Conservation (phyloP, 2,888 invertebrate species). For the Nomada fucata region DNA sequence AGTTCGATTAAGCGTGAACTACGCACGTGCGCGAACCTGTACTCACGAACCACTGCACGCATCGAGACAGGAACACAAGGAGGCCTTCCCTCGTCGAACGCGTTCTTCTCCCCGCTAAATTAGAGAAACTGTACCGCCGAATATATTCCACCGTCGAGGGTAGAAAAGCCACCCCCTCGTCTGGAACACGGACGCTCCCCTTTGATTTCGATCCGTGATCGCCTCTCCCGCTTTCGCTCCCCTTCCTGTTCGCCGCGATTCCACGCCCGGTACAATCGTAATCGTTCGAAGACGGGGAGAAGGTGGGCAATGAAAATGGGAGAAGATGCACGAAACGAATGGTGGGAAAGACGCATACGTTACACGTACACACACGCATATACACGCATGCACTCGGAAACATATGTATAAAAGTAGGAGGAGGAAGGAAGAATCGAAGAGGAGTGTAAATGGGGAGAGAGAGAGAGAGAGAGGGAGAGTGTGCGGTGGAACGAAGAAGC, state of each 20-base stretch:
- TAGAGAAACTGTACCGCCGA: background rate
- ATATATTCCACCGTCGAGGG: slow-evolving; percentile 14
- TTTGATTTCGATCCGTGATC: slow-evolving; percentile 32
- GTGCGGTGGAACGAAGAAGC: background rate
- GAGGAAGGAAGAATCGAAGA: background rate
- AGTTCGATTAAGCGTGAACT: background rate
- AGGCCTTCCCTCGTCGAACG: slow-evolving; percentile 6
- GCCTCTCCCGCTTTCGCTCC: slow-evolving; percentile 1
- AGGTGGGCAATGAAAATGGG: background rate
- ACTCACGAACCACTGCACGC: background rate
- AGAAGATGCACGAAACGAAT: background rate
- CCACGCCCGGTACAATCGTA: slow-evolving; percentile 12
- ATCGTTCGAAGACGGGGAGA: slow-evolving; percentile 1
- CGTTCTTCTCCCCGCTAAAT: background rate
- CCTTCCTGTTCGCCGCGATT: slow-evolving; percentile 8
- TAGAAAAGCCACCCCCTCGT: background rate
- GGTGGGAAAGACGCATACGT: slow-evolving; percentile 5
- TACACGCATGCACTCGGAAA: slow-evolving; percentile 1
- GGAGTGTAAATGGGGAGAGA: background rate
- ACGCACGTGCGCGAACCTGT: slow-evolving; percentile 14
- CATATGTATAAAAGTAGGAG: background rate
- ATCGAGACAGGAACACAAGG: background rate
- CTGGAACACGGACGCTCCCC: background rate
- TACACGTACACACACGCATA: slow-evolving; percentile 43
- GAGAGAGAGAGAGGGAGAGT: background rate